Base-by-base conservation (phyloP, 2,797 vertebrate species). In the Chloroceryle amazona region DNA sequence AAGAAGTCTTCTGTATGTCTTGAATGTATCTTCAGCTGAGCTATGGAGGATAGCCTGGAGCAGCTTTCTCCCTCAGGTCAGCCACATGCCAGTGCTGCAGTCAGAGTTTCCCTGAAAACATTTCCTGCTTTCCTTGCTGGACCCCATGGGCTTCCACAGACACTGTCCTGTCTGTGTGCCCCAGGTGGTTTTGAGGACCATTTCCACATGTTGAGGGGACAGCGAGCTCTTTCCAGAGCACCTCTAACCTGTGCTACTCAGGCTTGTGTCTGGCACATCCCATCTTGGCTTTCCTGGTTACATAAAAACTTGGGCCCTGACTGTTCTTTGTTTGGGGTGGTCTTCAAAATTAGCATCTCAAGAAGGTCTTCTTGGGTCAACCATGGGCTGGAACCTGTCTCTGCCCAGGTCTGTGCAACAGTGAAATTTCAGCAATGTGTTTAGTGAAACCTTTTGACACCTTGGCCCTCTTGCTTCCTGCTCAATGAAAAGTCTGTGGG, bases 1-100 rank as follows among this genome's bases (percentile, higher is more conserved):
- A 1, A 42, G 41, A 72, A 9, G 22, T 14, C 3, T 86, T 89
- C 61, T 75, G 41, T 14, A 5, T 2, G 9, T 37, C 21, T 62
- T 29, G 10, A 31, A n/a, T 13, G 11, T 3, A 44, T 6, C 20
- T 19, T 19, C 62, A 65, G 41, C 15, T 5, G 6, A 37, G 44
- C 17, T 37, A 31, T 49, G 39, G 42, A 76, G 22, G 8, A 11
- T 28, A 22, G 2, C 20, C 41, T 12, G 46, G 57, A 51, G 39
- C 19, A 76, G 10, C 4, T 44, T 84, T 74, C 7, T 6, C 17
- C 14, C 35, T 55, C 0, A 0, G 42, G 23, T 39, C 25, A 41
- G 25, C 14, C 13, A 3, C 1, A 0, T 25, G 13, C 6, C 33
- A 11, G 5, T 10, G 21, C 12, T 81, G 62, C 49, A 71, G 14